phyloP scores from a whole-genome alignment of 2,797 vertebrate species.

The Malacoraja senta region DNA sequence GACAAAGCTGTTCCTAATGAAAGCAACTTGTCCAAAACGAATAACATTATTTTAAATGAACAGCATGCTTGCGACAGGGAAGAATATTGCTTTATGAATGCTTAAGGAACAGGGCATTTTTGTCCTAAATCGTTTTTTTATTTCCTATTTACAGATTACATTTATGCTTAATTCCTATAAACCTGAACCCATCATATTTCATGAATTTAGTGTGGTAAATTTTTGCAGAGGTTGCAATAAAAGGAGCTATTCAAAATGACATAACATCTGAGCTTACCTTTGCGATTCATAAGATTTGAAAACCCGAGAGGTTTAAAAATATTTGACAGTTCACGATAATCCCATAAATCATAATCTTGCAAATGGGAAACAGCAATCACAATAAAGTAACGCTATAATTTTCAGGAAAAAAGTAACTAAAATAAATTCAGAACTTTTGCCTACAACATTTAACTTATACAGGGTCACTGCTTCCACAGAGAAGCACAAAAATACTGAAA shows the following conservation, averaged over 20 bases:
- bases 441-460: too few relatives aligned
- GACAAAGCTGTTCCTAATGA: not conserved
- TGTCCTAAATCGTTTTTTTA: not conserved
- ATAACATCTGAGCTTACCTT: not conserved
- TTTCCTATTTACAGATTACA: not conserved
- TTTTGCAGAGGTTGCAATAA: not conserved
- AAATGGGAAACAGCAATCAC: not conserved
- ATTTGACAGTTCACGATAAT: not conserved
- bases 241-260: not conserved
- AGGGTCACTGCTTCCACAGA: too few relatives aligned
- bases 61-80: not conserved
- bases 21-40: not conserved
- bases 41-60: not conserved
- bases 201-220: not conserved
- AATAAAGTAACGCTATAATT: not conserved
- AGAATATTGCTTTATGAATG: not conserved
- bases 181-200: not conserved
- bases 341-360: conserved; percentile 16
- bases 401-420: not conserved
- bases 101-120: too few relatives aligned
- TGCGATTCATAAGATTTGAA: not conserved
- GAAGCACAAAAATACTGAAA: too few relatives aligned
- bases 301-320: not conserved
- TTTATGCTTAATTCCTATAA: not conserved
- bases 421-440: too few relatives aligned